Conservation (phyloP, 2,113 vertebrate genomes). For the Tachysurus vachellii region DNA sequence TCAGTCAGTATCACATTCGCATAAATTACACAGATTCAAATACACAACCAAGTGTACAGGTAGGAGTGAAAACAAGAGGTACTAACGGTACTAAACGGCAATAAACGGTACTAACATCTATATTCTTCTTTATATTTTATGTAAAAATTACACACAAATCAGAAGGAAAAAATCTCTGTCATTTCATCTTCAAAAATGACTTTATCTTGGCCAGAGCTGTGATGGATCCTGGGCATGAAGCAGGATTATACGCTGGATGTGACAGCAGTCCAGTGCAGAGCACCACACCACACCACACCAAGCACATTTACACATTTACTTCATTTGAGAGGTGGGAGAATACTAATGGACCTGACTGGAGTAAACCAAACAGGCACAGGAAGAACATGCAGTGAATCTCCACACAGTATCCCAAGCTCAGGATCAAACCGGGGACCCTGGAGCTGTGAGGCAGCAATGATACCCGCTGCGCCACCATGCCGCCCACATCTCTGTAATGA, state of each 20-base stretch:
- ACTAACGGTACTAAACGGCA: too few species aligned
- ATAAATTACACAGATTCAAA: background rate
- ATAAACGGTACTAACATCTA: background rate
- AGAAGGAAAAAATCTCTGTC: background rate
- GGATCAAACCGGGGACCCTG: slow-evolving; percentile 15
- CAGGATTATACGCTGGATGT: background rate
- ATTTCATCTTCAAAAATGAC: background rate
- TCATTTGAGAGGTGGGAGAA: background rate
- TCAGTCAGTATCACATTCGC: background rate
- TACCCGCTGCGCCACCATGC: slow-evolving; percentile 16
- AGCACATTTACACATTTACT: background rate
- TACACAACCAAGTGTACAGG: background rate
- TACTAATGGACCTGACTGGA: background rate
- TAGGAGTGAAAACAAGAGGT: background rate
- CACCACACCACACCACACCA: background rate
- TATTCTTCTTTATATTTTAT: background rate
- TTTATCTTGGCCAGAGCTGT: background rate
- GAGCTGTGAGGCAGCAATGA: background rate
- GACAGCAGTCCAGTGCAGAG: background rate
- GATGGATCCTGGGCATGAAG: background rate
- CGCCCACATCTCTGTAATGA: slow-evolving; percentile 12
- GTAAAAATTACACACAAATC: background rate
- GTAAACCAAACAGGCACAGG: background rate
- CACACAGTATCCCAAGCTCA: background rate
- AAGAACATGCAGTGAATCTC: slow-evolving; percentile 5